A percentile compares a stretch with the other conserved stretches of the same genome.
Evolutionary conservation across 2,113 vertebrate genomes (phyloP).

Genomic region (Carettochelys insculpta): DNA sequence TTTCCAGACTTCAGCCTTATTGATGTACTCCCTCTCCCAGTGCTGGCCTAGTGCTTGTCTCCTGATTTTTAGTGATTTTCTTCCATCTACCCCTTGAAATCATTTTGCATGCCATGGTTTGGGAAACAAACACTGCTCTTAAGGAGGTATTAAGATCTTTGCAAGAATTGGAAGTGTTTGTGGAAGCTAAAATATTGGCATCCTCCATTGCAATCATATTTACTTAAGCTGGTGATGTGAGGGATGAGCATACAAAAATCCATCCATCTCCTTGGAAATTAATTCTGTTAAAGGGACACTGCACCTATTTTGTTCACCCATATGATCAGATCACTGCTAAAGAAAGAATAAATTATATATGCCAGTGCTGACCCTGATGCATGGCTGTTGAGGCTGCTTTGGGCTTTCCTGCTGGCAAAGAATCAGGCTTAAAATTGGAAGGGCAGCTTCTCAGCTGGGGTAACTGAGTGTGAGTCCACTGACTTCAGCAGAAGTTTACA

Average conservation of each 20-base stretch:
- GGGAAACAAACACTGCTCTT: too few species aligned
- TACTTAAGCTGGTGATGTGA: constrained; percentile 23
- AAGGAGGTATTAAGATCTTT: constrained; percentile 46
- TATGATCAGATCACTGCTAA: background rate
- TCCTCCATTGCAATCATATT: constrained; percentile 15
- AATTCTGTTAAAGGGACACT: background rate
- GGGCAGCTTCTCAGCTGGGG: background rate
- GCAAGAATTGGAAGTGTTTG: constrained; percentile 24
- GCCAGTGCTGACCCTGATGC: background rate
- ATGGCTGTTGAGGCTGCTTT: background rate
- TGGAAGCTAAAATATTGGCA: constrained; percentile 26
- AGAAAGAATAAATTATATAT: background rate
- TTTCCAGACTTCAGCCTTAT: too few species aligned
- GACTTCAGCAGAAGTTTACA: background rate
- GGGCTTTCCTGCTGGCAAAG: background rate
- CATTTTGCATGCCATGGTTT: too few species aligned
- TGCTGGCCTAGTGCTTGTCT: too few species aligned
- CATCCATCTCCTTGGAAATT: background rate
- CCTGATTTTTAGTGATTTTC: too few species aligned
- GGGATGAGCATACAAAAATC: too few species aligned
- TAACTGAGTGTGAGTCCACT: background rate
- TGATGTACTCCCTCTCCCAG: too few species aligned
- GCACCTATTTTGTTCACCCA: background rate
- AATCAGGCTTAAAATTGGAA: constrained; percentile 4
- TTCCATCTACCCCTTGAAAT: too few species aligned